Base-by-base conservation (phyloP, 2,888 invertebrate genomes). In the Creontiades dilutus region DNA sequence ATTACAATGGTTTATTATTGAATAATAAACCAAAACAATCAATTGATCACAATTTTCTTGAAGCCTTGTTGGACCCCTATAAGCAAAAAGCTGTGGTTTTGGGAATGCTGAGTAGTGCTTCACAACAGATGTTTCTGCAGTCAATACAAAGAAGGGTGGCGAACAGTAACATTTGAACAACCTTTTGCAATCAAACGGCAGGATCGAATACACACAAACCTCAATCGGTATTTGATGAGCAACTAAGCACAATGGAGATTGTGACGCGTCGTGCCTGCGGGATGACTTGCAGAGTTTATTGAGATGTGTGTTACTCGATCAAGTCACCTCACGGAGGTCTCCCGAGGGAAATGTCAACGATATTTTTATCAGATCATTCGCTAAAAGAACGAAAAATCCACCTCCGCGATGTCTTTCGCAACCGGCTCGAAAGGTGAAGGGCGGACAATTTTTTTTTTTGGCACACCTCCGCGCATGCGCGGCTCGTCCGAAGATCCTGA, bases 251-350 rank as follows among this genome's bases (percentile, higher is more conserved):
- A 68, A 68, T 68, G 37, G 78, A 47, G 78, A 47, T 80, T 47
- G 37, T 46, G 19, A 46, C 37, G 37, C 9, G 46, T 46, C 37
- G 78, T 47, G 78, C 78, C 78, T 46, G 46, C 13, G 14, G 37
- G 19, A 19, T 80, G 78, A 80, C 78, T 80, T 80, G 78, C 78
- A 80, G 46, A 80, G 37, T 80, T 46, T n/a, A 80, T 80, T 80
- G 78, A 28, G 19, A 80, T 75, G 12, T 80, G n/a, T 68, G 68
- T 68, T 68, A 68, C 68, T 46, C 14, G 78, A 46, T 7, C 37
- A 16, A 80, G 78, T 46, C 28, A 13, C 78, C 47, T 80, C 68
- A 68, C 23, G 68, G 23, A 68, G 37, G 52, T 23, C 68, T 2
- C 78, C 78, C 1, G 16, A 47, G 28, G 19, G 16, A 47, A 80